phyloP scores from a whole-genome alignment of 1,140 invertebrate genomes.

The Euura lappo region DNA sequence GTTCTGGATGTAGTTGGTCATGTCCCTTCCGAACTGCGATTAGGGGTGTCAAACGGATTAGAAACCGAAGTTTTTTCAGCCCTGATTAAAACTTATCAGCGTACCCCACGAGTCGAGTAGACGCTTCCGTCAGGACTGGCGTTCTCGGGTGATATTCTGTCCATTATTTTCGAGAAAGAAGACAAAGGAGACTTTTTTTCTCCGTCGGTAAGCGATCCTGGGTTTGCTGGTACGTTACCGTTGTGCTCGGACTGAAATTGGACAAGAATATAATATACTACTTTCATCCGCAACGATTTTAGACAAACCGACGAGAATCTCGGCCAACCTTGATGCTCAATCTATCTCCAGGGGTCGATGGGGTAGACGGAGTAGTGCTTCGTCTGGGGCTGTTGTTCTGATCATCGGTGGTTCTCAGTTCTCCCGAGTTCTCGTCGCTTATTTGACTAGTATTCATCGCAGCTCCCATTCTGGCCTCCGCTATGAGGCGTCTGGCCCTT shows the following conservation, averaged over 20 bases:
- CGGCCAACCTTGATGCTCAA: constrained; percentile 50
- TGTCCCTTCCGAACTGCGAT: constrained; percentile 62
- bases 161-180: constrained; percentile 73
- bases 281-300: too few relatives aligned
- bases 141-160: constrained; percentile 73
- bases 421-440: constrained; percentile 52
- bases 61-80: too few relatives aligned
- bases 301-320: not conserved
- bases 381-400: constrained; percentile 58
- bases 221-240: constrained; percentile 51
- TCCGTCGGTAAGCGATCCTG: constrained; percentile 41
- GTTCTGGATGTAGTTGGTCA: constrained; percentile 79
- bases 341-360: constrained; percentile 53
- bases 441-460: constrained; percentile 56
- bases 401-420: constrained; percentile 52
- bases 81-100: not conserved
- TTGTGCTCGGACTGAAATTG: constrained; percentile 55
- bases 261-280: not conserved
- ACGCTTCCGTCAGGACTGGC: constrained; percentile 51
- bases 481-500: constrained; percentile 86
- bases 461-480: constrained; percentile 78
- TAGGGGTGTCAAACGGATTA: not conserved
- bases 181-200: constrained; percentile 69
- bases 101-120: constrained; percentile 60
- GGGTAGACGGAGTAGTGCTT: constrained; percentile 55